phyloP scores from a whole-genome alignment of 2,888 invertebrate genomes.

The Cyclophora albipunctata region DNA sequence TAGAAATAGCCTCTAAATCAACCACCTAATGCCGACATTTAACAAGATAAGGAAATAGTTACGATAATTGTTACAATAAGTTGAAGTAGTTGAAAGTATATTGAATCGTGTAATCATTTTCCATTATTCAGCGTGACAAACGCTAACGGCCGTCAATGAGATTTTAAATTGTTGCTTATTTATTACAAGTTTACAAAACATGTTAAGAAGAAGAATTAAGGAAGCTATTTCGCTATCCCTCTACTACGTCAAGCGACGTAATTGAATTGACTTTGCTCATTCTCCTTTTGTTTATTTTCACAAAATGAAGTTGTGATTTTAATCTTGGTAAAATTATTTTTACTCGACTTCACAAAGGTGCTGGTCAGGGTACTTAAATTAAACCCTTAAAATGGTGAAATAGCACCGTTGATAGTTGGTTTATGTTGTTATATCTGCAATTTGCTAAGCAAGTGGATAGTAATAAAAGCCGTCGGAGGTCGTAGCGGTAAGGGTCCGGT shows the following conservation, averaged over 20 bases:
- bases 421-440: constrained; percentile 10
- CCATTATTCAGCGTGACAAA: too few relatives aligned
- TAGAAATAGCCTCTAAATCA: too few relatives aligned
- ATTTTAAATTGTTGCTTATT: not conserved
- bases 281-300: constrained; percentile 55
- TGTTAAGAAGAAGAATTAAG: constrained; percentile 42
- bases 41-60: too few relatives aligned
- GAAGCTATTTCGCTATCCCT: constrained; percentile 58
- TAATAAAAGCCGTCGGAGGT: constrained; percentile 43
- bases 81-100: not conserved
- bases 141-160: not conserved
- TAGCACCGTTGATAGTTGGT: not conserved
- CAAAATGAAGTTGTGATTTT: constrained; percentile 47
- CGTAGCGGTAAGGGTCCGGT: constrained; percentile 53
- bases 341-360: constrained; percentile 11
- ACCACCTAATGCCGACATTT: too few relatives aligned
- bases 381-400: not conserved
- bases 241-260: constrained; percentile 53
- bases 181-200: constrained; percentile 35
- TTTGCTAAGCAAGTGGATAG: constrained; percentile 28
- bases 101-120: constrained; percentile 2
- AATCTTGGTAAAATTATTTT: constrained; percentile 32
- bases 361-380: not conserved
- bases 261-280: constrained; percentile 57
- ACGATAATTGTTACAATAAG: too few relatives aligned